Conservation (phyloP, 2,797 vertebrate genomes). For the Premnoplex brunnescens region DNA sequence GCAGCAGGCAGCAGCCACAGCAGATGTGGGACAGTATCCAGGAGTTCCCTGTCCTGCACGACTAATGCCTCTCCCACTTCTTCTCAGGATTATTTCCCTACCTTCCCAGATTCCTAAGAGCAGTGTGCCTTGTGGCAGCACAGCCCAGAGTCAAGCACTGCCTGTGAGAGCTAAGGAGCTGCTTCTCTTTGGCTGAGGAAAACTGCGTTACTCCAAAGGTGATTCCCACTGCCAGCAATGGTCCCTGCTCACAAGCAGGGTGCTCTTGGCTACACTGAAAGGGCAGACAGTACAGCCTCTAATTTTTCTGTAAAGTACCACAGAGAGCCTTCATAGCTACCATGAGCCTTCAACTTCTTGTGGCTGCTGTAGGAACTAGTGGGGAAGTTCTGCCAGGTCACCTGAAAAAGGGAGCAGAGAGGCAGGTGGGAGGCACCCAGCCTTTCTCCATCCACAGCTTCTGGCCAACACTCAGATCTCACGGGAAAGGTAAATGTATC, state of each 20-base stretch:
- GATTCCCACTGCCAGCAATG: background rate
- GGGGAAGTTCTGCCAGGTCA: background rate
- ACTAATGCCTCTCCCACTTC: background rate
- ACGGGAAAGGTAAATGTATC: background rate
- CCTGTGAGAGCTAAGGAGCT: background rate
- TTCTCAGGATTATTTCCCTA: background rate
- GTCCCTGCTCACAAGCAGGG: background rate
- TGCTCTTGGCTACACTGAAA: background rate
- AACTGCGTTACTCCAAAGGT: rapidly evolving
- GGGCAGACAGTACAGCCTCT: background rate
- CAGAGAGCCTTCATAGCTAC: background rate
- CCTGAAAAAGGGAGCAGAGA: background rate
- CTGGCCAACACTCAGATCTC: background rate
- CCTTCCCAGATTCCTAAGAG: background rate
- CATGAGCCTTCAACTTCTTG: background rate
- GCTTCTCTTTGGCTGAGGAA: background rate
- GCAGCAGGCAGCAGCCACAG: background rate
- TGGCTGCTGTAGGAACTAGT: background rate
- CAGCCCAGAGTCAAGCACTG: background rate
- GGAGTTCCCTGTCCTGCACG: background rate
- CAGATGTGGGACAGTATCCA: background rate
- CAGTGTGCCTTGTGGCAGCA: background rate
- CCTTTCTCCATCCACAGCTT: background rate
- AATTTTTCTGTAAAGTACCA: background rate
- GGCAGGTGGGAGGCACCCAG: background rate